Percentiles rank a stretch among this genome's conserved stretches.
These are phyloP conservation scores for Caretta caretta DNA, from an alignment of 2,113 vertebrate genomes.

Conservation along the genomic window DNA sequence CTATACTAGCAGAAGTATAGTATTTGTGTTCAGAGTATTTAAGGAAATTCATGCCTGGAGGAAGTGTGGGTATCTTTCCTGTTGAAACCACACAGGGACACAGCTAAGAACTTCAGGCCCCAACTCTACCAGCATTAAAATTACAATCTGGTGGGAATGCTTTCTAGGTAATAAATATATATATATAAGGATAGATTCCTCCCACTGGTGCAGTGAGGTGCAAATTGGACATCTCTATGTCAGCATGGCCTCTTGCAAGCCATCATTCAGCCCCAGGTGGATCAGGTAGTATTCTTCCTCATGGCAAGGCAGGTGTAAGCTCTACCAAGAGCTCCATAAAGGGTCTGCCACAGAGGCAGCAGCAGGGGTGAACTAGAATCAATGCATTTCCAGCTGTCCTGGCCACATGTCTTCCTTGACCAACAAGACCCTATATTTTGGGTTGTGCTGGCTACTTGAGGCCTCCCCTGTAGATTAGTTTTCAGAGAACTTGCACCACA, in stretches of 20 bases:
- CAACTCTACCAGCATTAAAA: neutral
- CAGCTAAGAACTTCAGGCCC: neutral
- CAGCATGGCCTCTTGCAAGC: neutral
- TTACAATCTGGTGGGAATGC: neutral
- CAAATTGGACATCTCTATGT: neutral
- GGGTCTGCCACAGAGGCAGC: no score
- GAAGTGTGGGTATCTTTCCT: neutral
- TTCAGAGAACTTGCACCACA: neutral
- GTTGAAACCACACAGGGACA: neutral
- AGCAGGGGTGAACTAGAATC: neutral
- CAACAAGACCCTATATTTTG: neutral
- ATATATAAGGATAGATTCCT: neutral
- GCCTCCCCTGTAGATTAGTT: no score
- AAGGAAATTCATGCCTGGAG: neutral
- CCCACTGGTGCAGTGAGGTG: fast-evolving
- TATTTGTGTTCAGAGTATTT: neutral
- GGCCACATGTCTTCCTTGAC: neutral
- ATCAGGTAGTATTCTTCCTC: fast-evolving
- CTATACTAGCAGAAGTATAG: neutral
- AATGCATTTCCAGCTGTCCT: neutral
- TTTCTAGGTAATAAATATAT: neutral
- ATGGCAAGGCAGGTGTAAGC: fast-evolving
- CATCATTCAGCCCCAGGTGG: neutral
- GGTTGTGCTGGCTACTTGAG: neutral
- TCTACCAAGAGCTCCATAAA: neutral